Percentiles rank a stretch among this genome's conserved stretches.
Evolutionary conservation across 2,797 vertebrate species (phyloP).

Genomic region (Podarcis lilfordi): DNA sequence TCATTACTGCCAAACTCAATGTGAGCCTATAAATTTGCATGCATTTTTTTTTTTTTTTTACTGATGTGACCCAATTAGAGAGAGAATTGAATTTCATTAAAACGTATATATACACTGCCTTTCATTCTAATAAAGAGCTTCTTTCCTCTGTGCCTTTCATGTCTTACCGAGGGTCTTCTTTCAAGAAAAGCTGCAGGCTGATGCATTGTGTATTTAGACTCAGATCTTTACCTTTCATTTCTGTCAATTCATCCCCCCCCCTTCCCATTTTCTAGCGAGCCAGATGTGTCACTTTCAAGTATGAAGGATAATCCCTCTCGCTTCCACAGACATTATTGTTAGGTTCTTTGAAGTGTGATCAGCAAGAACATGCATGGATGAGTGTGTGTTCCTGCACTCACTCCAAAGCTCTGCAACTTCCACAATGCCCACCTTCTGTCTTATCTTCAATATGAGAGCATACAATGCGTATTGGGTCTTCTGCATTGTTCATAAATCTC

Average conservation of each 20-base stretch:
- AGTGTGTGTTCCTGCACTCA: slow-evolving; percentile 14
- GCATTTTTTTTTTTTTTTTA: slow-evolving; percentile 67
- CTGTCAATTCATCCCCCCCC: slow-evolving; percentile 23
- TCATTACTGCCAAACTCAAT: slow-evolving; percentile 49
- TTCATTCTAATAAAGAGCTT: slow-evolving; percentile 55
- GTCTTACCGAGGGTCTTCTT: slow-evolving; percentile 51
- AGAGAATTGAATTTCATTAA: slow-evolving; percentile 72
- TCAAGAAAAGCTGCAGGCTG: slow-evolving; percentile 50
- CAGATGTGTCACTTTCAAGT: slow-evolving; percentile 61
- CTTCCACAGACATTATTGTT: slow-evolving; percentile 57
- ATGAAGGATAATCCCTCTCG: slow-evolving; percentile 54
- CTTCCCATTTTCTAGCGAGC: slow-evolving; percentile 40
- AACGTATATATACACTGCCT: background rate
- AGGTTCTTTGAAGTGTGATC: slow-evolving; percentile 61
- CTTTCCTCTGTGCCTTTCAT: slow-evolving; percentile 55
- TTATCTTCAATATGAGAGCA: slow-evolving; percentile 26
- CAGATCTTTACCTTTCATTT: slow-evolving; percentile 51
- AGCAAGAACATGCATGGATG: background rate
- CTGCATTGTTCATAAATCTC: slow-evolving; percentile 40
- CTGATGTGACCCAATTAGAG: slow-evolving; percentile 75
- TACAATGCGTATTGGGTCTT: slow-evolving; percentile 22
- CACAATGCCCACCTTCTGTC: background rate
- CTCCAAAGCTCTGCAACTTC: slow-evolving; percentile 33
- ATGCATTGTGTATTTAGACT: slow-evolving; percentile 57
- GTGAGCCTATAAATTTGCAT: slow-evolving; percentile 77